These are phyloP conservation scores for Micrasema minimum DNA, from an alignment of 1,140 invertebrate genomes.

Conservation along the genomic window DNA sequence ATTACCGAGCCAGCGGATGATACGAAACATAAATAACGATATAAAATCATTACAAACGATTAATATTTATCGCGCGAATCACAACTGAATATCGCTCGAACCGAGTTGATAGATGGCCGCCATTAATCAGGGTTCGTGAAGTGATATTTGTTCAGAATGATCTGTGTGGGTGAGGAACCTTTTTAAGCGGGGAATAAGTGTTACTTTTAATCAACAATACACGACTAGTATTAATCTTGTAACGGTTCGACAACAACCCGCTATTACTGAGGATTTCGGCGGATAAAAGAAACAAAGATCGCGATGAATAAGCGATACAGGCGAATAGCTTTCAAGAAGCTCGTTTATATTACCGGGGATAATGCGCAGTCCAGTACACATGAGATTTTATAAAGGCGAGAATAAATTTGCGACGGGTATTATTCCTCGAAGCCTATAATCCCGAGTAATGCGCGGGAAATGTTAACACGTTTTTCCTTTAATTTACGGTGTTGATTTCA, in stretches of 20 bases:
- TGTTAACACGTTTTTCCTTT: conserved; percentile 18
- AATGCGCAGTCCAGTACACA: too few species aligned
- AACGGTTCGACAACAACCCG: too few species aligned
- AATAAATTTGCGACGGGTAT: conserved; percentile 1
- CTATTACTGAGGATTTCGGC: too few species aligned
- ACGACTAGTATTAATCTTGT: too few species aligned
- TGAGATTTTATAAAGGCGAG: not conserved
- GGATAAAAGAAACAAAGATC: too few species aligned
- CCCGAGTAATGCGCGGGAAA: not conserved
- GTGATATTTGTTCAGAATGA: not conserved
- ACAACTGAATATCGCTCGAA: conserved; percentile 4
- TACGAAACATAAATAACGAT: conserved; percentile 14
- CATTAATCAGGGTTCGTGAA: conserved; percentile 8
- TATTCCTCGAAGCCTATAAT: not conserved
- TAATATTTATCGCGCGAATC: conserved; percentile 2
- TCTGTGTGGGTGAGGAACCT: conserved; percentile 2
- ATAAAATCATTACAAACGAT: not conserved
- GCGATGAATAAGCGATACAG: too few species aligned
- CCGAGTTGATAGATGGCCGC: conserved; percentile 6
- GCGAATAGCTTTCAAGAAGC: too few species aligned
- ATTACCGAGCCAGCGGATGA: conserved; percentile 1
- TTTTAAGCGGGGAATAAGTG: too few species aligned
- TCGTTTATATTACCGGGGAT: too few species aligned
- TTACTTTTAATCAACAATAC: too few species aligned
- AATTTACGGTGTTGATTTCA: conserved; percentile 17